Evolutionary conservation across 2,113 vertebrate species (phyloP).

Genomic region (Rhagologus leucostigma): DNA sequence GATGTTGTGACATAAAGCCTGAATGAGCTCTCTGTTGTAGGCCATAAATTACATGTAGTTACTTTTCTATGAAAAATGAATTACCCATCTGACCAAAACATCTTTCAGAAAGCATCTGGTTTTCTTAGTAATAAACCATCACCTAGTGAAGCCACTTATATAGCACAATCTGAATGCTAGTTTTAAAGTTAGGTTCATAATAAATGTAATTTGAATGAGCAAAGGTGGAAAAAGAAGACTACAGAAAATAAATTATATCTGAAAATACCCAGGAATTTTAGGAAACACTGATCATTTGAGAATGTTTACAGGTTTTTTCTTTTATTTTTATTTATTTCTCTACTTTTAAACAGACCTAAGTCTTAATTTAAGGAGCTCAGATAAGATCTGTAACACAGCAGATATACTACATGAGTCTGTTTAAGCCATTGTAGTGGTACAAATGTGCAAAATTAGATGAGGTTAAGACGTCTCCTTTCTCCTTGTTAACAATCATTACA

Average conservation of each 20-base stretch:
- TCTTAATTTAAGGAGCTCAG: not conserved
- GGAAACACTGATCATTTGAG: not conserved
- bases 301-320: not conserved
- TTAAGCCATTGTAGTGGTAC: not conserved
- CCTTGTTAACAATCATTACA: not conserved
- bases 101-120: not conserved
- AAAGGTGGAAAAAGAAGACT: not conserved
- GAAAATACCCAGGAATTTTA: not conserved
- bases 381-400: not conserved
- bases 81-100: not conserved
- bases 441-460: not conserved
- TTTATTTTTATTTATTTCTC: not conserved
- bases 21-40: not conserved
- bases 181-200: not conserved
- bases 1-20: not conserved
- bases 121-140: not conserved
- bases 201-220: not conserved
- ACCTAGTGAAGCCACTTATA: not conserved
- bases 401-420: rapidly evolving
- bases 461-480: not conserved
- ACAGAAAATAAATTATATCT: not conserved
- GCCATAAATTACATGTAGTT: not conserved
- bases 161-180: not conserved
- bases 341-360: not conserved
- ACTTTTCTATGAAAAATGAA: not conserved